Conservation (phyloP, 2,113 vertebrate genomes). For the Scortum barcoo region DNA sequence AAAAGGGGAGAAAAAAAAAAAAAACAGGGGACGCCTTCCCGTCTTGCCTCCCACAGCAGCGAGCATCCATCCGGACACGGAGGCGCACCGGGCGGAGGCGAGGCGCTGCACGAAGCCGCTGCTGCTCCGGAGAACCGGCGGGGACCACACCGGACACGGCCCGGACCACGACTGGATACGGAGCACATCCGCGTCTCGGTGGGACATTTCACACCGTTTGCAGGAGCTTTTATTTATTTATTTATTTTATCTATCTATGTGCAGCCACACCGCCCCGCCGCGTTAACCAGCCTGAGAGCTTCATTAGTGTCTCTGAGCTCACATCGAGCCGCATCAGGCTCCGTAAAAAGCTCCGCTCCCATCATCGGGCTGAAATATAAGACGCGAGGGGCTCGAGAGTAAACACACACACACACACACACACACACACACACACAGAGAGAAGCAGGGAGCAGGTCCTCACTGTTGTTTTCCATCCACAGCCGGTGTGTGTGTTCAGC, state of each 20-base stretch:
- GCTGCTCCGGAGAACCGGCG: too few relatives aligned
- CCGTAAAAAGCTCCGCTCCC: constrained; percentile 56
- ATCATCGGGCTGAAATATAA: constrained; percentile 63
- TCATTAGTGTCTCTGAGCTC: constrained; percentile 50
- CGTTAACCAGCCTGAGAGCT: constrained; percentile 54
- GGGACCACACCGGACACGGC: constrained; percentile 64
- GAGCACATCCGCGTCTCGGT: constrained; percentile 67
- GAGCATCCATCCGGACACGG: constrained; percentile 71
- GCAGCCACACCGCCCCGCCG: too few relatives aligned
- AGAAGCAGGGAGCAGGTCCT: constrained; percentile 51
- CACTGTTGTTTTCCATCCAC: constrained; percentile 37
- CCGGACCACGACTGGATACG: constrained; percentile 53
- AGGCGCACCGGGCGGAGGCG: constrained; percentile 66
- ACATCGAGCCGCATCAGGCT: constrained; percentile 2
- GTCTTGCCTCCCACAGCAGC: constrained; percentile 37
- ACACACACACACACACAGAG: neutral
- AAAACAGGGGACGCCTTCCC: constrained; percentile 39
- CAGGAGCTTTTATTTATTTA: too few relatives aligned
- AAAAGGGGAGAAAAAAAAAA: too few relatives aligned
- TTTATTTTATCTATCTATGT: too few relatives aligned
- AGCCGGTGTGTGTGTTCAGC: constrained; percentile 12
- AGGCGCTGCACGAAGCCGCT: constrained; percentile 67
- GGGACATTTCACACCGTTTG: constrained; percentile 62
- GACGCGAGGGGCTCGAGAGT: constrained; percentile 52
- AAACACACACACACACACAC: constrained; percentile 50